Evolutionary conservation across 2,888 invertebrate genomes (phyloP), one percentile per base, ranked within the genome.

Genomic region (Bombyx huttoni): DNA sequence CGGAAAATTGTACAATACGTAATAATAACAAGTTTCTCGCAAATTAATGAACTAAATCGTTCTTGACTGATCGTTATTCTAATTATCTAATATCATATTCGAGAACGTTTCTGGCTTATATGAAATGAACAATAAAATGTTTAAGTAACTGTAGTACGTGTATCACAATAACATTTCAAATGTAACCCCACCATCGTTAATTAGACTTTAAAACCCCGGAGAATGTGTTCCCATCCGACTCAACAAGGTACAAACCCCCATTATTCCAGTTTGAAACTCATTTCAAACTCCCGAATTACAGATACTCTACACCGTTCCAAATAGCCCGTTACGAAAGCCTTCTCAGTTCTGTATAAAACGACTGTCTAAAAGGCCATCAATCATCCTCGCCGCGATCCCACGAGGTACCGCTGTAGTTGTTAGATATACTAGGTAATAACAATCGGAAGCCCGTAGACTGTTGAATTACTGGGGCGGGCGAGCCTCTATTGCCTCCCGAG

Each of bases 371-470:
- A 59, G 55, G 56, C 61, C 59, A 63, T 63, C 60, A 64, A 70
- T 65, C 66, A 67, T 63, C 60, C 58, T 52, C 50, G 54, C 34
- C 46, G 58, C 53, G 40, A 58, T 57, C 62, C 58, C 58, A 51
- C 51, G 62, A 58, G 58, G 56, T 53, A 56, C 58, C 50, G 60
- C 58, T 59, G 59, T 63, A 63, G 62, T 65, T 65, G 65, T 24
- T 24, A 12, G 40, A 40, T 40, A 40, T 40, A 40, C 68, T 65
- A 64, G 71, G 75, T 83, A 82, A 84, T 80, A 83, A 75, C 80
- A 77, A 80, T 78, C 80, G 81, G 81, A 82, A 79, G 69, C 68
- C 69, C 64, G 68, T 60, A 66, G 68, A 70, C 63, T 63, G 70
- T 68, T 68, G 73, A 73, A 73, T 75, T 72, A 74, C 66, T 61